phyloP scores from a whole-genome alignment of 2,797 vertebrate species.

The Percopsis omiscomaycus region DNA sequence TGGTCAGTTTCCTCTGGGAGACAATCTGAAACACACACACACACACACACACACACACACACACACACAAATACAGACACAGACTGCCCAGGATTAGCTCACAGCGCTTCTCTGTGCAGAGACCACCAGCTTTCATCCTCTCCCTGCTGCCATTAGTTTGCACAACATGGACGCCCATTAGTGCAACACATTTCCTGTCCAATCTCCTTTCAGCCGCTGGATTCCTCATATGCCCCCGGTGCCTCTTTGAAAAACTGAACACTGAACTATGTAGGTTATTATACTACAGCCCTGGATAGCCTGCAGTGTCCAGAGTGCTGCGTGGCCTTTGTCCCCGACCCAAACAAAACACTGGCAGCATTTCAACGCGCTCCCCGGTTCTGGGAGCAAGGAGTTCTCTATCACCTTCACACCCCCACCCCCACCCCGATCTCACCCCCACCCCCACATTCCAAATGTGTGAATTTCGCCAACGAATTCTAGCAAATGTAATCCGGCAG shows the following conservation, averaged over 20 bases:
- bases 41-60: slow-evolving; percentile 1
- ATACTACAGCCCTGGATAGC: background rate
- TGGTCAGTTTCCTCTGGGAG: slow-evolving; percentile 95
- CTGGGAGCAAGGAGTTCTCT: too few species aligned
- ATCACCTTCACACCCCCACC: slow-evolving; percentile 1
- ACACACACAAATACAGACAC: background rate
- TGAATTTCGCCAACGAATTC: slow-evolving; percentile 20
- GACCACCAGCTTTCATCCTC: too few species aligned
- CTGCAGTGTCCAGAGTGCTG: background rate
- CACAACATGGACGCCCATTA: background rate
- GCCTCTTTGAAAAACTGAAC: slow-evolving; percentile 3
- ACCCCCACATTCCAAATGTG: slow-evolving; percentile 29
- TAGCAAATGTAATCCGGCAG: slow-evolving; percentile 32
- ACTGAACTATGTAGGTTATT: background rate
- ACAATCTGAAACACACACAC: slow-evolving; percentile 85
- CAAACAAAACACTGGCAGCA: slow-evolving; percentile 21
- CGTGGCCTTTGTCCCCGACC: slow-evolving; percentile 2
- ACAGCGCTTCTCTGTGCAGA: background rate
- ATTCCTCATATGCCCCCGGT: background rate
- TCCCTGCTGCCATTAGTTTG: background rate
- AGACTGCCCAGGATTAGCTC: background rate
- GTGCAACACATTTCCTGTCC: background rate
- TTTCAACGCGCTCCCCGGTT: background rate
- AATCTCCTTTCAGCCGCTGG: background rate
- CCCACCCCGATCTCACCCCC: slow-evolving; percentile 13